Conservation (phyloP, 2,797 vertebrate species). For the Microctenopoma stevenorrisi region DNA sequence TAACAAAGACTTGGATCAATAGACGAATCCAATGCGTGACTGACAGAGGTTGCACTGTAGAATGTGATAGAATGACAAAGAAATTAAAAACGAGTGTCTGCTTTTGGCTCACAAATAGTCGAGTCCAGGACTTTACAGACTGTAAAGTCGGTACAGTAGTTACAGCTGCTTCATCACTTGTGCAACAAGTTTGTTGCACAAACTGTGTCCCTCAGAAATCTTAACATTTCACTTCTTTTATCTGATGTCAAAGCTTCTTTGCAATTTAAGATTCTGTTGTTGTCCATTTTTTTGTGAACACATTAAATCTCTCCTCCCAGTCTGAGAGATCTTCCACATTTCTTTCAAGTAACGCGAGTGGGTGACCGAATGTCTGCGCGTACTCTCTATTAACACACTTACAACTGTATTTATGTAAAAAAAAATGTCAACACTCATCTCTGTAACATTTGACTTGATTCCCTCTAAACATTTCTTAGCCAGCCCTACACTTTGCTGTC, state of each 20-base stretch:
- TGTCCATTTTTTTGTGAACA: too few species aligned
- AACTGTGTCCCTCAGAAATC: too few species aligned
- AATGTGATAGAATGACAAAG: background rate
- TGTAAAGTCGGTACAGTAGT: background rate
- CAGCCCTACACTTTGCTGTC: constrained; percentile 35
- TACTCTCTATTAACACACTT: constrained; percentile 8
- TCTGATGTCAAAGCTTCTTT: background rate
- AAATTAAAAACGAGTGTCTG: background rate
- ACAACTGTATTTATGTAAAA: background rate
- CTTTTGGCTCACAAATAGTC: background rate
- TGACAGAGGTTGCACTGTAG: background rate
- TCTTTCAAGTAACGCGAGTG: background rate
- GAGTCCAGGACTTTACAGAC: background rate
- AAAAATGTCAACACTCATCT: background rate
- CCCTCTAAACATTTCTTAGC: constrained; percentile 21
- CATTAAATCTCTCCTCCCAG: background rate
- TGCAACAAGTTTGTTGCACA: too few species aligned
- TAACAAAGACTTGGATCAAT: constrained; percentile 6
- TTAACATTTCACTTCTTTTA: background rate
- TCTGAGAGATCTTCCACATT: background rate
- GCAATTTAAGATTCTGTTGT: background rate
- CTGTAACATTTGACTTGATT: constrained; percentile 7
- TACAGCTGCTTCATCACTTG: background rate
- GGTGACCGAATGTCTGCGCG: constrained; percentile 1
- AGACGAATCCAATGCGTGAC: background rate